Conservation (phyloP, 2,888 invertebrate species). For the Cenopis cana region DNA sequence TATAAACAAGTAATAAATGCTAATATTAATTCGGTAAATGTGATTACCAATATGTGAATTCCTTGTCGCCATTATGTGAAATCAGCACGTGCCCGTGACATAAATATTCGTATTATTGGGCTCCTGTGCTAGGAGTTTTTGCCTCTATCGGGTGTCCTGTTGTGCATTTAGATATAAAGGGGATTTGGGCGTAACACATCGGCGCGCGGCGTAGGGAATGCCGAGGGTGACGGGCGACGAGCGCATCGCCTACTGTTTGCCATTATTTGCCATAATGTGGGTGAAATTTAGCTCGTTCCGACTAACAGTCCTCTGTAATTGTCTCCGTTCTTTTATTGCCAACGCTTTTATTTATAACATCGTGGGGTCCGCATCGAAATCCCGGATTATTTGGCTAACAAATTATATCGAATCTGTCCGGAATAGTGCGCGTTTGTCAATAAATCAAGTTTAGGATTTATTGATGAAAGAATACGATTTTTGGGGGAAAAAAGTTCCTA, state of each 20-base stretch:
- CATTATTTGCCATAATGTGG: conserved; percentile 83
- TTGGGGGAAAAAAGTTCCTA: conserved; percentile 60
- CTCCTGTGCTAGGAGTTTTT: conserved; percentile 68
- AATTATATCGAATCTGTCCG: conserved; percentile 81
- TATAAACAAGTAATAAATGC: conserved; percentile 54
- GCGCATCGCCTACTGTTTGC: conserved; percentile 77
- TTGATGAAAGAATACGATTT: conserved; percentile 73
- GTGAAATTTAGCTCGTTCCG: conserved; percentile 81
- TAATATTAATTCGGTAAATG: conserved; percentile 56
- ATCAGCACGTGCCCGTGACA: conserved; percentile 81
- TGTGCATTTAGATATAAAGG: conserved; percentile 81
- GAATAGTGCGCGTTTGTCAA: conserved; percentile 80
- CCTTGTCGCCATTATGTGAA: conserved; percentile 75
- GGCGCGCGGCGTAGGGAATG: conserved; percentile 69
- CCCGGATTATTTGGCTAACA: conserved; percentile 85
- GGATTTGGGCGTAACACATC: conserved; percentile 79
- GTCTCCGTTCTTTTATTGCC: conserved; percentile 76
- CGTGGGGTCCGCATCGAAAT: conserved; percentile 71
- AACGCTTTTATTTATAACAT: conserved; percentile 62
- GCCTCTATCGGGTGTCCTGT: conserved; percentile 66
- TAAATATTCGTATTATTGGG: conserved; percentile 83
- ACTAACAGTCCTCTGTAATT: conserved; percentile 74
- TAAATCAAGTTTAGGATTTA: conserved; percentile 80
- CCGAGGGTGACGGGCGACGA: conserved; percentile 65
- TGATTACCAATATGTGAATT: conserved; percentile 80